phyloP scores from a whole-genome alignment of 2,113 vertebrate genomes.

The Bettongia penicillata region DNA sequence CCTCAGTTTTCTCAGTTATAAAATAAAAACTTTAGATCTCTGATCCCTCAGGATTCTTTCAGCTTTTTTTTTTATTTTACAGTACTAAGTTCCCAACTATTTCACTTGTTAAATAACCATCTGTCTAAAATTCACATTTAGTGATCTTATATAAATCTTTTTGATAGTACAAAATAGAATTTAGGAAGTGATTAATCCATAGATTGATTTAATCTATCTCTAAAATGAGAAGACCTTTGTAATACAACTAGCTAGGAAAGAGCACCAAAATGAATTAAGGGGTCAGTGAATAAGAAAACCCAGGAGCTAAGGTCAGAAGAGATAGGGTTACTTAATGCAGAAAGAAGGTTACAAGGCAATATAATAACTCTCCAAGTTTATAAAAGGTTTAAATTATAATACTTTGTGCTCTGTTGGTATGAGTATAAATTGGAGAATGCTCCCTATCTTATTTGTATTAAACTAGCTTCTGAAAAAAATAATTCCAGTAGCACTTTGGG shows the following conservation, averaged over 20 bases:
- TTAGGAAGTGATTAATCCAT: conserved; percentile 35
- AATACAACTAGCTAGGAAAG: conserved; percentile 11
- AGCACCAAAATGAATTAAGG: conserved; percentile 28
- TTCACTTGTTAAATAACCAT: background rate
- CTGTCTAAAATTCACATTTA: conserved; percentile 35
- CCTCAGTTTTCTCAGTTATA: background rate
- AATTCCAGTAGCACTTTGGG: background rate
- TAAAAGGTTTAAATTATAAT: conserved; percentile 28
- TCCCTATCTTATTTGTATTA: background rate
- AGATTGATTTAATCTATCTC: conserved; percentile 27
- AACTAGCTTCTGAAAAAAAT: background rate
- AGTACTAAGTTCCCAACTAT: background rate
- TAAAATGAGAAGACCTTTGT: conserved; percentile 20
- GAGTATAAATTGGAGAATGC: conserved; percentile 23
- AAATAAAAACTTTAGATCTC: background rate
- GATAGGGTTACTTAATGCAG: background rate
- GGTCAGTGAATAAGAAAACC: conserved; percentile 19
- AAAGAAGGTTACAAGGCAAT: conserved; percentile 17
- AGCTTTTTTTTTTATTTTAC: background rate
- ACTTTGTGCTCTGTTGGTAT: background rate
- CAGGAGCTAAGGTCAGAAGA: conserved; percentile 29
- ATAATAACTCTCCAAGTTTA: conserved; percentile 9
- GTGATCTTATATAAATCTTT: conserved; percentile 43
- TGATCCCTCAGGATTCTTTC: background rate
- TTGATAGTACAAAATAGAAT: conserved; percentile 34